Evolutionary conservation across 1,140 invertebrate genomes (phyloP).

Genomic region (Triops cancriformis): DNA sequence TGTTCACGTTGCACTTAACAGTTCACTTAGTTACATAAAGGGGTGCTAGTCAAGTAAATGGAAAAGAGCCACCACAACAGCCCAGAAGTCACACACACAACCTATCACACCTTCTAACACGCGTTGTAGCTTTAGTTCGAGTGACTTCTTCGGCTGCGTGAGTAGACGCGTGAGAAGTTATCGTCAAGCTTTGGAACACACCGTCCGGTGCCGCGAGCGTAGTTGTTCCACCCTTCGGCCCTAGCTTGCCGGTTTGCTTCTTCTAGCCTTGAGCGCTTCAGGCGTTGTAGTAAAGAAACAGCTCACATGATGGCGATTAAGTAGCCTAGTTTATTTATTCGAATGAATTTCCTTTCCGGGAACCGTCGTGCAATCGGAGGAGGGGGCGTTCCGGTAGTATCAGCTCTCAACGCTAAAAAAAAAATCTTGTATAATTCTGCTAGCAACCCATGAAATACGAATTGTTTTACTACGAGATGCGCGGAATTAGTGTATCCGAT

Average conservation of each 20-base stretch:
- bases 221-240: background rate
- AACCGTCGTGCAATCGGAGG: no score
- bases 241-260: background rate
- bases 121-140: background rate
- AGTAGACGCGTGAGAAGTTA: slow-evolving; percentile 3
- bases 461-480: no score
- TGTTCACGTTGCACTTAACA: background rate
- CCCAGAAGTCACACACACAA: background rate
- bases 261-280: background rate
- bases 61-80: background rate
- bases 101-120: background rate
- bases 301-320: background rate
- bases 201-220: slow-evolving; percentile 2
- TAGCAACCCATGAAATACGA: no score
- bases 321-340: background rate
- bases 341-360: no score
- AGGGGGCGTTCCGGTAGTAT: no score
- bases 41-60: background rate
- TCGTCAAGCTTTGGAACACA: background rate
- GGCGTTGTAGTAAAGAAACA: background rate
- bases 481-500: no score
- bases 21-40: background rate
- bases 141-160: background rate
- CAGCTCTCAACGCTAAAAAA: no score
- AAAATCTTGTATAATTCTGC: no score